Base-by-base conservation (phyloP, 1,140 invertebrate species). In the Asobara japonica region DNA sequence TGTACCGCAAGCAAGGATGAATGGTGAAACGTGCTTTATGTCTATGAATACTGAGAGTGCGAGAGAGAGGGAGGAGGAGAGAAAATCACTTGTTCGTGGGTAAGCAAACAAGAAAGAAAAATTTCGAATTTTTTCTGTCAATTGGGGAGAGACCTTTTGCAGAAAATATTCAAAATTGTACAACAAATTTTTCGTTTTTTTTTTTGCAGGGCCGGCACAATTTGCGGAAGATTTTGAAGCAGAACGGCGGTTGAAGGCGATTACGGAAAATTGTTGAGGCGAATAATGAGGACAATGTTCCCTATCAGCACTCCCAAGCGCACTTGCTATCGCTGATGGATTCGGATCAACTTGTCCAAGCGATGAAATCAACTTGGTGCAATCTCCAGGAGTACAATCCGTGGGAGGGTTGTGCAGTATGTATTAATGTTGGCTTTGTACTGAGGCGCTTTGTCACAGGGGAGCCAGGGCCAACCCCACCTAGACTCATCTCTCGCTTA, bases 381-480 rank as follows among this genome's bases (percentile, higher is more conserved):
- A 5, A 56, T 56, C 51, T 56, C 20, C 1, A 56, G 51, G 51
- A 56, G 25, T 56, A 25, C 13, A 25, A 6, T 25, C 20, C 5
- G 22, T 18, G 25, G 51, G 51, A 18, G 22, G 1, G 51, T 27
- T 25, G 5, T 56, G 18, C 22, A 56, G 20, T 56, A 25, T 20
- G 22, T 56, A 56, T 56, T 56, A 56, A 56, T 56, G 51, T 56
- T 56, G 51, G 51, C 51, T 56, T 56, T 56, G 51, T 56, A 36
- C 36, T 56, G 7, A 56, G 51, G 29, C 45, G 16, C 31, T 69
- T 69, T 45, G 48, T 51, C 27, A 69, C 31, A 27, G 38, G 18
- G 64, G 64, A 41, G n/a, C 18, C n/a, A n/a, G n/a, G n/a, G 11
- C 51, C 51, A 56, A 56, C 51, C 51, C 48, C 51, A 22, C 18